Evolutionary conservation across 2,888 invertebrate species (phyloP).

Genomic region (Megamerina dolium): DNA sequence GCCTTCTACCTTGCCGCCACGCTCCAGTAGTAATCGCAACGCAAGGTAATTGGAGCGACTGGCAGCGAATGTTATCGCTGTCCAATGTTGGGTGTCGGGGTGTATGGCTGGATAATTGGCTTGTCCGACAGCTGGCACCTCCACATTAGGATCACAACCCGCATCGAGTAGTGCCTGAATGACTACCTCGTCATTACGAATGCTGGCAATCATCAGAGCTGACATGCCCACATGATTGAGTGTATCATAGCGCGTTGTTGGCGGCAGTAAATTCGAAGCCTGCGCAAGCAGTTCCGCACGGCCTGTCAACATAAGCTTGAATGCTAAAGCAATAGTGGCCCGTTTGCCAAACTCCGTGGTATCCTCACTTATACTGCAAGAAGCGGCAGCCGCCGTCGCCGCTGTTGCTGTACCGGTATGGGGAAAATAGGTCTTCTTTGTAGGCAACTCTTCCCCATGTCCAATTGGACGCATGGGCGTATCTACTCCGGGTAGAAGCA

Average conservation of each 20-base stretch:
- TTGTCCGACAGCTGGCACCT: slow-evolving; percentile 57
- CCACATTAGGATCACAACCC: slow-evolving; percentile 76
- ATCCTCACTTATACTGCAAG: slow-evolving; percentile 32
- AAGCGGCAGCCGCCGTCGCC: slow-evolving; percentile 13
- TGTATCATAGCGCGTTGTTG: slow-evolving; percentile 66
- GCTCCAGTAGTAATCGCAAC: slow-evolving; percentile 65
- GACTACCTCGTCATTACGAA: slow-evolving; percentile 72
- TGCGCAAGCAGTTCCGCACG: slow-evolving; percentile 71
- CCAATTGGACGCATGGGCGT: slow-evolving; percentile 76
- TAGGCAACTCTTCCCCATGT: slow-evolving; percentile 52
- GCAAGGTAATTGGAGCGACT: slow-evolving; percentile 56
- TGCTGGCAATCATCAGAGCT: slow-evolving; percentile 75
- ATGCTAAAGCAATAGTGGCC: slow-evolving; percentile 68
- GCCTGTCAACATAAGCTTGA: slow-evolving; percentile 74
- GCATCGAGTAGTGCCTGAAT: slow-evolving; percentile 69
- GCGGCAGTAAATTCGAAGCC: slow-evolving; percentile 68
- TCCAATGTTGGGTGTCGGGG: slow-evolving; percentile 77
- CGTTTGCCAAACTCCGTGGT: slow-evolving; percentile 57
- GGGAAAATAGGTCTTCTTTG: slow-evolving; percentile 36
- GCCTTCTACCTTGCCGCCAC: slow-evolving; percentile 80
- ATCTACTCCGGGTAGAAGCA: slow-evolving; percentile 82
- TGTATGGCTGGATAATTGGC: slow-evolving; percentile 54
- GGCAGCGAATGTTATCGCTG: slow-evolving; percentile 77
- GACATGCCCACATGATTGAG: slow-evolving; percentile 74
- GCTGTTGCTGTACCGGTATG: no score